A percentile compares a stretch with the other conserved stretches of the same genome.
phyloP scores from a whole-genome alignment of 2,888 invertebrate species.

The Aspidiotus rigidus region DNA sequence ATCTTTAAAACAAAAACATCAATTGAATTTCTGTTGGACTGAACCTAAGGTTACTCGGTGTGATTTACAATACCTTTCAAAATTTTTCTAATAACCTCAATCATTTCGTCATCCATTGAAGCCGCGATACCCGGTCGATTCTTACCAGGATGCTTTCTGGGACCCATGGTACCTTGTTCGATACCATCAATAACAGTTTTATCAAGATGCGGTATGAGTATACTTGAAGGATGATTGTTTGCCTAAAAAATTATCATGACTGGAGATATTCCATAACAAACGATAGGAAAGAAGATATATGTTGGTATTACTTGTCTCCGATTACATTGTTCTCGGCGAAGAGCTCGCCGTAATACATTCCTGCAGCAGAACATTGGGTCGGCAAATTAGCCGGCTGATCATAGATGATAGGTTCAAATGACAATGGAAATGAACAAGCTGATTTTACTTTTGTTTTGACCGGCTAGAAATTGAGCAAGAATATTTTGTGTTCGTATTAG shows the following conservation, averaged over 20 bases:
- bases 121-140: conserved; percentile 47
- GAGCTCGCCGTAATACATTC: no score
- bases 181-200: conserved; percentile 36
- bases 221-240: neutral
- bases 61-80: conserved; percentile 44
- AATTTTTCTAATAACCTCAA: conserved; percentile 50
- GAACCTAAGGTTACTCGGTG: neutral
- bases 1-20: conserved; percentile 43
- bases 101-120: conserved; percentile 53
- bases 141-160: conserved; percentile 64
- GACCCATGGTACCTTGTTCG: conserved; percentile 50
- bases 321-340: no score
- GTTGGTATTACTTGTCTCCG: no score
- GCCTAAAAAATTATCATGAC: conserved; percentile 1
- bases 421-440: no score
- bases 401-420: no score
- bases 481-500: no score
- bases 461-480: no score
- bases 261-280: no score
- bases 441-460: no score
- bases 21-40: neutral
- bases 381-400: no score
- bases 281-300: no score
- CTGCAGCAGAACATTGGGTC: no score
- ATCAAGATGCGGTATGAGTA: conserved; percentile 38